Evolutionary conservation across 1,140 invertebrate genomes (phyloP).

Genomic region (Lordiphosa mommai): DNA sequence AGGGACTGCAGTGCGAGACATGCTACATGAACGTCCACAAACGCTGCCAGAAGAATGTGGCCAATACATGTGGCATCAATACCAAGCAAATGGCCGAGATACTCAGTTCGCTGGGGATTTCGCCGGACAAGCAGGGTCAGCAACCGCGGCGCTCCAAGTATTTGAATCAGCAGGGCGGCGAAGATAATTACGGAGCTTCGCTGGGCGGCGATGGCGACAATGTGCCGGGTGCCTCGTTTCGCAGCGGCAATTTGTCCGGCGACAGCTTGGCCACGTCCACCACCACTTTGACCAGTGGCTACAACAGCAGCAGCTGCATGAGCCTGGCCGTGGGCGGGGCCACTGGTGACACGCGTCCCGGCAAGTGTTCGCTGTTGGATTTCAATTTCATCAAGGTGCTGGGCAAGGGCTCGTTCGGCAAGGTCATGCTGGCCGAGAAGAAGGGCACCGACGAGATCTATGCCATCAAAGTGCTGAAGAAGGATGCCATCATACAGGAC

Average conservation of each 20-base stretch:
- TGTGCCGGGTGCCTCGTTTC: constrained; percentile 60
- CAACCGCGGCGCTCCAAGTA: constrained; percentile 85
- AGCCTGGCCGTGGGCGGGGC: constrained; percentile 42
- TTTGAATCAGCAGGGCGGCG: constrained; percentile 80
- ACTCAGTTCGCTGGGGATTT: constrained; percentile 93
- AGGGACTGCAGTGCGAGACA: constrained; percentile 98
- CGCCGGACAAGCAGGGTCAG: constrained; percentile 90
- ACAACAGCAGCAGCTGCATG: constrained; percentile 65
- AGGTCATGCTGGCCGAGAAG: constrained; percentile 98
- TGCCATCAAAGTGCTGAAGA: constrained; percentile 99
- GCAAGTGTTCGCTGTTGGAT: constrained; percentile 89
- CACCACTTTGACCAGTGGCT: constrained; percentile 61
- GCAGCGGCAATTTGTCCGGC: constrained; percentile 53
- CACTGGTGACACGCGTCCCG: constrained; percentile 77
- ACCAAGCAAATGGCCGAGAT: constrained; percentile 97
- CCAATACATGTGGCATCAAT: constrained; percentile 99
- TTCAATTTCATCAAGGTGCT: constrained; percentile 98
- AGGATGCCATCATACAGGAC: constrained; percentile 99
- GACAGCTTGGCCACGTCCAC: constrained; percentile 62
- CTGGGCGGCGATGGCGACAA: constrained; percentile 51
- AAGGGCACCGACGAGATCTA: constrained; percentile 97
- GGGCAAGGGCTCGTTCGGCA: constrained; percentile 99
- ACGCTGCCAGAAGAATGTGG: constrained; percentile 98
- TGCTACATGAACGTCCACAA: constrained; percentile 99
- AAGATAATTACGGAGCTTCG: constrained; percentile 80